Conservation (phyloP, 2,113 vertebrate genomes). For the Misgurnus mizolepis region DNA sequence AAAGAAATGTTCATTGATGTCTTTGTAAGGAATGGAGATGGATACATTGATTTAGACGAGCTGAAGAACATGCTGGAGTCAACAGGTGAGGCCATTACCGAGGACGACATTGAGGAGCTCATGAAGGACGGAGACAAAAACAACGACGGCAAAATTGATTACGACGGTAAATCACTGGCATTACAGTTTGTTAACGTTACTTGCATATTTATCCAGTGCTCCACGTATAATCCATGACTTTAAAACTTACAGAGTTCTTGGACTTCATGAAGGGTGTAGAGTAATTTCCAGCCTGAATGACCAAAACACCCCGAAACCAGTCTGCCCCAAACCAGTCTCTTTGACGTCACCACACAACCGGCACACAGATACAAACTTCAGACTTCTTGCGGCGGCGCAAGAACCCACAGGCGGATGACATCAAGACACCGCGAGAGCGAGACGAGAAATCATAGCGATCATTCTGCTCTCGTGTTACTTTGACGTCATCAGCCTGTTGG, state of each 20-base stretch:
- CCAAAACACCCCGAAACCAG: neutral
- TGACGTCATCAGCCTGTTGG: too few relatives aligned
- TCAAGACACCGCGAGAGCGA: too few relatives aligned
- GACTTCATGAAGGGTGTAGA: constrained; percentile 80
- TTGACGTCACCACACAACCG: neutral
- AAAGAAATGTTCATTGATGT: neutral
- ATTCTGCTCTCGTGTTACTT: too few relatives aligned
- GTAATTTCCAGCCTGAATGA: constrained; percentile 52
- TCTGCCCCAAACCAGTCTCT: neutral
- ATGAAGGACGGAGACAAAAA: constrained; percentile 82
- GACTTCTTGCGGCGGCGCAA: too few relatives aligned
- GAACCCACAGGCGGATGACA: too few relatives aligned
- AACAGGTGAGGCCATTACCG: constrained; percentile 78
- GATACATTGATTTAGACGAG: constrained; percentile 79
- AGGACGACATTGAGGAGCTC: constrained; percentile 79
- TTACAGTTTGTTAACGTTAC: neutral
- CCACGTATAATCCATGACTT: neutral
- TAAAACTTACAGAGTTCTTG: constrained; percentile 70
- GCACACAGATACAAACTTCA: neutral
- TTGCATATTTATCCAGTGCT: neutral
- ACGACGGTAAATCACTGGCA: constrained; percentile 68
- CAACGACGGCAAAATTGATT: constrained; percentile 81
- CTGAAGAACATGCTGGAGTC: constrained; percentile 76
- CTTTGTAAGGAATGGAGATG: constrained; percentile 73
- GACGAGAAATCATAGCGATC: too few relatives aligned